phyloP scores from a whole-genome alignment of 2,888 invertebrate species.

The Teleiodes luculella region DNA sequence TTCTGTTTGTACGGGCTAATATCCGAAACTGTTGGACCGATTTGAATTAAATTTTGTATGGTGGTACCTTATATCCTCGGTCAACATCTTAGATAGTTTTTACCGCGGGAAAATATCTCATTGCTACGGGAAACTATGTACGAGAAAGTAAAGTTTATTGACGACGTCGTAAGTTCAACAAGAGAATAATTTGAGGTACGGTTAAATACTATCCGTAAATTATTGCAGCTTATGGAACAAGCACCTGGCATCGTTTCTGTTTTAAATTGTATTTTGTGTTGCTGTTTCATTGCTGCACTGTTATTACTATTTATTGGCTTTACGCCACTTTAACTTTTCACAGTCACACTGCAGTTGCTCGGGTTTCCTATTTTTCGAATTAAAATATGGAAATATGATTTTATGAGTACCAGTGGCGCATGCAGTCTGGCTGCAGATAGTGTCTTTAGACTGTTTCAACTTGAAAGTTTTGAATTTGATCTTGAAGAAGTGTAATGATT shows the following conservation, averaged over 20 bases:
- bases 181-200: too few relatives aligned
- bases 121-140: too few relatives aligned
- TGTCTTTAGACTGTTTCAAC: background rate
- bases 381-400: conserved; percentile 11
- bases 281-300: background rate
- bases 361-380: conserved; percentile 6
- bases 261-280: background rate
- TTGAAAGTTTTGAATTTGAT: background rate
- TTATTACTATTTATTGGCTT: conserved; percentile 10
- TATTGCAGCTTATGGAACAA: too few relatives aligned
- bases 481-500: background rate
- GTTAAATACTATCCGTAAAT: too few relatives aligned
- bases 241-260: background rate
- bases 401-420: conserved; percentile 1
- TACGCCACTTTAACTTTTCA: conserved; percentile 7
- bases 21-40: too few relatives aligned
- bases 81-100: too few relatives aligned
- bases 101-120: too few relatives aligned
- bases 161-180: too few relatives aligned
- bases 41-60: too few relatives aligned
- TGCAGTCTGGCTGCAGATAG: conserved; percentile 8
- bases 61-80: too few relatives aligned
- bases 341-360: conserved; percentile 1
- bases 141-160: too few relatives aligned
- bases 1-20: too few relatives aligned